phyloP scores from a whole-genome alignment of 2,888 invertebrate species.

The Piscicola geometra region DNA sequence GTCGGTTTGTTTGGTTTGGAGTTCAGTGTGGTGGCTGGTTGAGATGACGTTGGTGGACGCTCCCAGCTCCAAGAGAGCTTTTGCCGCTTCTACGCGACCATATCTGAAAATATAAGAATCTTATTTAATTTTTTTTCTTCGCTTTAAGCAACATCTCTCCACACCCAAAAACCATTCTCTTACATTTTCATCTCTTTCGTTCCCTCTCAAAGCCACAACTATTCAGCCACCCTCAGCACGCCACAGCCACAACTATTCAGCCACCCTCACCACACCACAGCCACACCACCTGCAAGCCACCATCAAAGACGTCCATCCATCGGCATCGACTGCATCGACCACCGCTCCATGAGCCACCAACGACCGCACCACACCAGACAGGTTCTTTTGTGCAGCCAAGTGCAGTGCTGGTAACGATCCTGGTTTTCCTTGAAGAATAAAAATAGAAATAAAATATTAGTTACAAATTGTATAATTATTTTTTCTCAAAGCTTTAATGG shows the following conservation, averaged over 20 bases:
- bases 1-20: neutral
- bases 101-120: no score
- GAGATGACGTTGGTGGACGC: constrained; percentile 38
- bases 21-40: neutral
- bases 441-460: no score
- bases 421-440: no score
- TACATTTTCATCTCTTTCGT: no score
- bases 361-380: constrained; percentile 40
- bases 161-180: no score
- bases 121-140: no score
- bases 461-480: no score
- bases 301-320: constrained; percentile 45
- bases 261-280: neutral
- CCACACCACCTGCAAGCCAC: constrained; percentile 42
- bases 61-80: constrained; percentile 40
- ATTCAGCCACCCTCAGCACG: no score
- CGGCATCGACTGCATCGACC: constrained; percentile 43
- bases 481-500: no score
- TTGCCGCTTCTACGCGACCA: constrained; percentile 41
- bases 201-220: no score
- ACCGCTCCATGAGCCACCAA: constrained; percentile 42
- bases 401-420: constrained; percentile 42
- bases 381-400: constrained; percentile 44
- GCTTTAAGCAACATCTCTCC: no score
- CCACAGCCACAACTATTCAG: no score